Conservation (phyloP, 2,888 invertebrate species). For the Lordiphosa fenestrarum region DNA sequence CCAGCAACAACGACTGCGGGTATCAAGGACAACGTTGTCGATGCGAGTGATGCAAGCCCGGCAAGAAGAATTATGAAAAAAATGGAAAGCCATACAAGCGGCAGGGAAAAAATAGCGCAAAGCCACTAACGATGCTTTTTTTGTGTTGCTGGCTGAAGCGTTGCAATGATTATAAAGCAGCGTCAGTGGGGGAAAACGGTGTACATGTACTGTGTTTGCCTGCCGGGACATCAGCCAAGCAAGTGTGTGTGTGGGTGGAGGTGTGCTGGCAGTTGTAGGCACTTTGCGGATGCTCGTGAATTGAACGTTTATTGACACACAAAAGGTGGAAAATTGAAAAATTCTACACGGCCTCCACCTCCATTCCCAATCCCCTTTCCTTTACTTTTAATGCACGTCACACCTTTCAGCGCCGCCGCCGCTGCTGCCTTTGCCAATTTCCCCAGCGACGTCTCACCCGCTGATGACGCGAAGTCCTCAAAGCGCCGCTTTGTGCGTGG, state of each 20-base stretch:
- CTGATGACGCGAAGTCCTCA: slow-evolving; percentile 41
- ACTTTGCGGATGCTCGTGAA: slow-evolving; percentile 72
- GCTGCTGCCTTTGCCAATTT: slow-evolving; percentile 41
- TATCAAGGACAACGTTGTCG: slow-evolving; percentile 20
- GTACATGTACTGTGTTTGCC: slow-evolving; percentile 26
- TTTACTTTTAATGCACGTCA: slow-evolving; percentile 47
- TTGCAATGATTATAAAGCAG: slow-evolving; percentile 69
- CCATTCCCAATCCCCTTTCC: not conserved
- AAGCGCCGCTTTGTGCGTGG: slow-evolving; percentile 65
- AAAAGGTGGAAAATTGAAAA: slow-evolving; percentile 74
- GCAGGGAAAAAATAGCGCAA: slow-evolving; percentile 41
- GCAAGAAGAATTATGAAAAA: slow-evolving; percentile 18
- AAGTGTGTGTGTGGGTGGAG: slow-evolving; percentile 15
- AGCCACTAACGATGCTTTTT: slow-evolving; percentile 63
- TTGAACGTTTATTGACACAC: slow-evolving; percentile 75
- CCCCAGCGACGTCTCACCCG: slow-evolving; percentile 39
- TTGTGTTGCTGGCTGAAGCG: slow-evolving; percentile 17
- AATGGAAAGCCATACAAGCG: slow-evolving; percentile 5
- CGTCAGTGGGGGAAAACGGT: slow-evolving; percentile 36
- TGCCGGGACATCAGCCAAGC: slow-evolving; percentile 16
- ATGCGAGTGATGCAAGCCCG: slow-evolving; percentile 8
- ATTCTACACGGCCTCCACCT: slow-evolving; percentile 48
- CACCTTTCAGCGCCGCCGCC: slow-evolving; percentile 48
- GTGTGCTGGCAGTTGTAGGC: slow-evolving; percentile 65
- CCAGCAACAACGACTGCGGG: slow-evolving; percentile 35